These are phyloP conservation scores for Nyctibius grandis DNA, from an alignment of 2,797 vertebrate species.

Conservation along the genomic window DNA sequence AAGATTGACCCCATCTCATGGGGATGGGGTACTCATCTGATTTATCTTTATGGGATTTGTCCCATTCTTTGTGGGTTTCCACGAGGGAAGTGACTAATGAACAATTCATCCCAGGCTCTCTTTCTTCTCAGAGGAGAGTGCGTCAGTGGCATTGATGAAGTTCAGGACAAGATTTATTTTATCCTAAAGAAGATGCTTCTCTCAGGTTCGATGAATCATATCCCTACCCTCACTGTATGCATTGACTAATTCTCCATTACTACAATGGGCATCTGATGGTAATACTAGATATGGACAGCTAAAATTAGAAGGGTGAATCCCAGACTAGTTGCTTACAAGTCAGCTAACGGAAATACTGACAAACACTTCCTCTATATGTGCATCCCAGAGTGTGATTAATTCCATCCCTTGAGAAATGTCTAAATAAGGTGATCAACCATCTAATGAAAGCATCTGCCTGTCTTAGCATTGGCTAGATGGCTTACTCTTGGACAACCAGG, in stretches of 20 bases:
- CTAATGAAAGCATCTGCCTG: background rate
- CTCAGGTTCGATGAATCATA: background rate
- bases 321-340: background rate
- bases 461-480: background rate
- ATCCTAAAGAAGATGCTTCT: background rate
- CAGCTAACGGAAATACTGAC: background rate
- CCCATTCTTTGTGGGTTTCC: background rate
- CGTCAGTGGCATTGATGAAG: background rate
- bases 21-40: background rate
- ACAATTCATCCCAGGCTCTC: background rate
- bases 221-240: background rate
- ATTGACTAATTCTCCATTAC: background rate
- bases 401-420: background rate
- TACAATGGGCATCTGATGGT: background rate
- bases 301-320: background rate
- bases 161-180: background rate
- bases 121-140: background rate
- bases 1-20: background rate
- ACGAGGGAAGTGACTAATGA: background rate
- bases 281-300: background rate
- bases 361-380: background rate
- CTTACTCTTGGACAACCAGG: background rate
- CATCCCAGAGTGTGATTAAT: background rate
- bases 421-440: background rate
- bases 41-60: background rate